Conservation (phyloP, 2,888 invertebrate species). For the Odontocolon sp. region DNA sequence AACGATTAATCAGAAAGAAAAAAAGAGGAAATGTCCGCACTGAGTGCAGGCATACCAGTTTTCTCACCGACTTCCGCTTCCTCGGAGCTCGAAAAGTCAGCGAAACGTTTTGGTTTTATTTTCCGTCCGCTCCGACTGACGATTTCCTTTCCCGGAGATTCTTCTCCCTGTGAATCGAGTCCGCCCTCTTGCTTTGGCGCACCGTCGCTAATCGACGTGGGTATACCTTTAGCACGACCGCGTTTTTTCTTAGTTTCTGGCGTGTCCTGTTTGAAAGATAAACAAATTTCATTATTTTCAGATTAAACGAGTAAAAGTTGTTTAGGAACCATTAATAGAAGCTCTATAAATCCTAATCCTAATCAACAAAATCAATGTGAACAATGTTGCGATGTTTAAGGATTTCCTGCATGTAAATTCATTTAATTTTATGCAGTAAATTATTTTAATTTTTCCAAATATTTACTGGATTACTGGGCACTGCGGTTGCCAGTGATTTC, state of each 20-base stretch:
- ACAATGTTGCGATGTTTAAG: no score
- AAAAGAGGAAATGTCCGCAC: no score
- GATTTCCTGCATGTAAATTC: background rate
- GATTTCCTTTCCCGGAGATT: constrained; percentile 83
- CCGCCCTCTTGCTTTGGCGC: constrained; percentile 68
- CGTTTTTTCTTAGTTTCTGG: constrained; percentile 68
- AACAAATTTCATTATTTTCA: background rate
- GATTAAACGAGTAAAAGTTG: no score
- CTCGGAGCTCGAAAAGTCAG: constrained; percentile 77
- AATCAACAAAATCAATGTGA: no score
- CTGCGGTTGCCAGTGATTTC: constrained; percentile 67
- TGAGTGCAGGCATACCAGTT: constrained; percentile 68
- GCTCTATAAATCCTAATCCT: no score
- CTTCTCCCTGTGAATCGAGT: constrained; percentile 79
- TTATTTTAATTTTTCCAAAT: background rate
- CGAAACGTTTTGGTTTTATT: constrained; percentile 85
- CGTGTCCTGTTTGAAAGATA: constrained; percentile 64
- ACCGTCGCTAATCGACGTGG: constrained; percentile 65
- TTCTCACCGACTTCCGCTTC: constrained; percentile 72
- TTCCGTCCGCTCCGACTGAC: constrained; percentile 89
- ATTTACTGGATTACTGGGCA: constrained; percentile 72
- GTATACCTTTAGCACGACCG: constrained; percentile 64
- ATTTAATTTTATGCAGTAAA: background rate
- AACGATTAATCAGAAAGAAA: background rate
- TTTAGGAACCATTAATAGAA: no score